Conservation (phyloP, 2,113 vertebrate genomes). For the Lutjanus erythropterus region DNA sequence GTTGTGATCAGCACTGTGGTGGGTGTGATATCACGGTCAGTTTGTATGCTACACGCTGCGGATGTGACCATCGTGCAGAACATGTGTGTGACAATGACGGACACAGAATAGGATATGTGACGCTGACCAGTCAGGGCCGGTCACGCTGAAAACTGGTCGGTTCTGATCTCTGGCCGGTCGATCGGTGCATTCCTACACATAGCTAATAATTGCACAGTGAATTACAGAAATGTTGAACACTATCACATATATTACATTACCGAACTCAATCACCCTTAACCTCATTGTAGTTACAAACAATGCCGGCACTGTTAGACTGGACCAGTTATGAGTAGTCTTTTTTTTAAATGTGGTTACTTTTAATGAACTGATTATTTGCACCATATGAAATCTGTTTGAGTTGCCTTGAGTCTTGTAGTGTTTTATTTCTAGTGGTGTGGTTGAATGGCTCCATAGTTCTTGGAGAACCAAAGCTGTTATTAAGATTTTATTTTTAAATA, state of each 20-base stretch:
- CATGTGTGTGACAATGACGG: no score
- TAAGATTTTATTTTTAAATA: not conserved
- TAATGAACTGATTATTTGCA: not conserved
- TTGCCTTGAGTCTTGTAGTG: not conserved
- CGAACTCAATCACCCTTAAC: not conserved
- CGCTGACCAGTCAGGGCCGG: no score
- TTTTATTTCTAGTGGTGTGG: not conserved
- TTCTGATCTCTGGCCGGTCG: no score
- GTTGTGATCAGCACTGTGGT: no score
- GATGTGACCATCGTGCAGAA: no score
- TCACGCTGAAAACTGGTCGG: no score
- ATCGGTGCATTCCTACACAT: no score
- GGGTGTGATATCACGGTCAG: no score
- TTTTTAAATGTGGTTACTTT: not conserved
- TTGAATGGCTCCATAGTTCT: not conserved
- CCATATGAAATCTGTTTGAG: not conserved
- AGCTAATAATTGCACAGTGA: not conserved
- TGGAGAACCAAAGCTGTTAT: slow-evolving; percentile 3
- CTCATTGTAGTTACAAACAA: not conserved
- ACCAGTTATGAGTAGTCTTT: not conserved
- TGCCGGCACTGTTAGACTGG: not conserved
- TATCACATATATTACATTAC: not conserved
- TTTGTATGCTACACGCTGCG: no score
- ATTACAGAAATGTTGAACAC: not conserved
- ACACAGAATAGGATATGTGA: no score